phyloP scores from a whole-genome alignment of 37 sponge, comb jelly and placozoan genomes.

The Mnemiopsis leidyi region DNA sequence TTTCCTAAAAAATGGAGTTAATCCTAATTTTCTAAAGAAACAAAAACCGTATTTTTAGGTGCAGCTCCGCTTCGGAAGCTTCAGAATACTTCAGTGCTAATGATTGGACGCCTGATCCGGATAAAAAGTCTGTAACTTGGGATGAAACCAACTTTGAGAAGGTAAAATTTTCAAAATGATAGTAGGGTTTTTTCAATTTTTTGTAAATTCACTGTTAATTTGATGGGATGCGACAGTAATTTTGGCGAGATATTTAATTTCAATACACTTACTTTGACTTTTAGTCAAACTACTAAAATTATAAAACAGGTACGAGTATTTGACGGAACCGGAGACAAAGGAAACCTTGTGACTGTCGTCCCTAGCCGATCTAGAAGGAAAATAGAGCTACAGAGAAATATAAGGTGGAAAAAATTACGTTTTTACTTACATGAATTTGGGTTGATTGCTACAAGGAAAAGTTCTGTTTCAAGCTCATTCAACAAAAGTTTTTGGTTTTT shows the following conservation, averaged over 20 bases:
- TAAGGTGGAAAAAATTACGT: background rate
- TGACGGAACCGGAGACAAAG: background rate
- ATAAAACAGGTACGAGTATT: background rate
- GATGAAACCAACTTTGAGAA: conserved; percentile 13
- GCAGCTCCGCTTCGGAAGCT: background rate
- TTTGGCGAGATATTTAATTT: too few species aligned
- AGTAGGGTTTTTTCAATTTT: too few species aligned
- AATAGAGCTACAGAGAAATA: background rate
- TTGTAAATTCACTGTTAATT: too few species aligned
- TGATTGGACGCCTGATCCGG: background rate
- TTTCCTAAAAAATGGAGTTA: too few species aligned
- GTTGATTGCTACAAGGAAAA: too few species aligned
- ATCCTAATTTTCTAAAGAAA: too few species aligned
- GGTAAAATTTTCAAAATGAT: too few species aligned
- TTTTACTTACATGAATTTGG: too few species aligned
- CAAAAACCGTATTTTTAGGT: background rate
- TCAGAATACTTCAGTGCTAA: background rate
- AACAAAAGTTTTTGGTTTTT: too few species aligned
- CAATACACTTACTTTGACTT: too few species aligned
- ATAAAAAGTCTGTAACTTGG: background rate
- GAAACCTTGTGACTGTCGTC: background rate
- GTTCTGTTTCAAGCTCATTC: too few species aligned
- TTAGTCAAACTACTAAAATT: background rate
- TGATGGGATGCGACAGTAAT: too few species aligned
- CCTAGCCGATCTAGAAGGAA: background rate